Percentiles rank a stretch among this genome's conserved stretches.
Conservation (phyloP, 2,888 invertebrate genomes). For the Tachina grossa region DNA sequence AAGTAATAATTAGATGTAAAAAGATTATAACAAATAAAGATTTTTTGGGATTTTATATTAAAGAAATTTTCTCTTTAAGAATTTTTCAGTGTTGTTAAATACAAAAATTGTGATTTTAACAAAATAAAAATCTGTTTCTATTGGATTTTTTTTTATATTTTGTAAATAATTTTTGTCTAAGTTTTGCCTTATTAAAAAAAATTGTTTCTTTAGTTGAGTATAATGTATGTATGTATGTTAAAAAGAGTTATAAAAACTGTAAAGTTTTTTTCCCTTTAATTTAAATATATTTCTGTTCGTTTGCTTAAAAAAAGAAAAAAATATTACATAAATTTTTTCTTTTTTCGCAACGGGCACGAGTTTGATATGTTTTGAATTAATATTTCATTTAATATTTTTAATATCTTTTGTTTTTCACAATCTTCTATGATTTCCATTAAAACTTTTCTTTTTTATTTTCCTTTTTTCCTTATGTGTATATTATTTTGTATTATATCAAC, state of each 20-base stretch:
- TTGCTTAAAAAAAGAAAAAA: constrained; percentile 55
- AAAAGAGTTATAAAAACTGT: constrained; percentile 69
- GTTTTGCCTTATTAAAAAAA: constrained; percentile 70
- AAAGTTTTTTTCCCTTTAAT: constrained; percentile 65
- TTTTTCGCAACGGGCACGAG: constrained; percentile 82
- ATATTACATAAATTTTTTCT: constrained; percentile 71
- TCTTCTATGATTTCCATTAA: constrained; percentile 67
- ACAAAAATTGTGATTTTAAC: too few species aligned
- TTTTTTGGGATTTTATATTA: background rate
- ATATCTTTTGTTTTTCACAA: constrained; percentile 57
- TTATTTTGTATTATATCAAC: constrained; percentile 40
- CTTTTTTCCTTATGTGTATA: too few species aligned
- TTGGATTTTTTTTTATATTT: constrained; percentile 10
- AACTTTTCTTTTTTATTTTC: constrained; percentile 43
- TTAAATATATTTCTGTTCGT: constrained; percentile 29
- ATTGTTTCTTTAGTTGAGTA: constrained; percentile 64
- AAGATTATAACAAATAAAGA: too few species aligned
- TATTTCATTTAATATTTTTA: constrained; percentile 71
- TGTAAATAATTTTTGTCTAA: constrained; percentile 64
- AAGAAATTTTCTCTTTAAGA: background rate
- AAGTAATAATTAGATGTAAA: background rate
- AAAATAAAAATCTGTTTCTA: constrained; percentile 2
- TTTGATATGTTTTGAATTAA: constrained; percentile 83
- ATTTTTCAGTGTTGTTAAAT: too few species aligned
- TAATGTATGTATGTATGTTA: constrained; percentile 47